Evolutionary conservation across 2,888 invertebrate species (phyloP).

Genomic region (Biston stratarius): DNA sequence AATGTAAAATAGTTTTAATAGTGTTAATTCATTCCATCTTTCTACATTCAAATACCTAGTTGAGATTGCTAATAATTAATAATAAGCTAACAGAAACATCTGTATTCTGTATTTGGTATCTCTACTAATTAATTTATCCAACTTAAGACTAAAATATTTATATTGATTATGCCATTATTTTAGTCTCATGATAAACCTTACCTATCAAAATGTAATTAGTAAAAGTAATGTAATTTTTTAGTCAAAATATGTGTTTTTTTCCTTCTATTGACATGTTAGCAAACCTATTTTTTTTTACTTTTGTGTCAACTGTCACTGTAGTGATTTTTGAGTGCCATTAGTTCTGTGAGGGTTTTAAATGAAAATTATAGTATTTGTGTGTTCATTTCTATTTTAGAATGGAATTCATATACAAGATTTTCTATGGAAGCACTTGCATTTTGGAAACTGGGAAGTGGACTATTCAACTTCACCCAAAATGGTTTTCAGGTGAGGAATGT

Average conservation of each 20-base stretch:
- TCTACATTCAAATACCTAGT: not conserved
- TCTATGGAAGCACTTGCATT: conserved; percentile 15
- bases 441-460: conserved; percentile 22
- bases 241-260: conserved; percentile 8
- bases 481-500: conserved; percentile 34
- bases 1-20: not conserved
- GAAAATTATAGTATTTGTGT: conserved; percentile 29
- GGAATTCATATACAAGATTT: conserved; percentile 40
- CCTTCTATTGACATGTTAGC: conserved; percentile 38
- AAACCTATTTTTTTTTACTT: conserved; percentile 52
- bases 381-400: conserved; percentile 38
- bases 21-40: not conserved
- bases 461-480: conserved; percentile 22
- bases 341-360: conserved; percentile 24
- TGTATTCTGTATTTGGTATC: no score
- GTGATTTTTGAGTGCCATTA: conserved; percentile 33
- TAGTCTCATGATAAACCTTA: not conserved
- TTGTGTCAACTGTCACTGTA: conserved; percentile 64
- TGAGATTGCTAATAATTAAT: not conserved
- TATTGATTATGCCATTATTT: not conserved
- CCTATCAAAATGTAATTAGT: no score
- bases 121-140: no score
- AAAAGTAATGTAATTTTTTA: no score
- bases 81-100: not conserved
- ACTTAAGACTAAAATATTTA: not conserved